These are phyloP conservation scores for Eurytoma californica DNA, from an alignment of 2,888 invertebrate species.

Conservation along the genomic window DNA sequence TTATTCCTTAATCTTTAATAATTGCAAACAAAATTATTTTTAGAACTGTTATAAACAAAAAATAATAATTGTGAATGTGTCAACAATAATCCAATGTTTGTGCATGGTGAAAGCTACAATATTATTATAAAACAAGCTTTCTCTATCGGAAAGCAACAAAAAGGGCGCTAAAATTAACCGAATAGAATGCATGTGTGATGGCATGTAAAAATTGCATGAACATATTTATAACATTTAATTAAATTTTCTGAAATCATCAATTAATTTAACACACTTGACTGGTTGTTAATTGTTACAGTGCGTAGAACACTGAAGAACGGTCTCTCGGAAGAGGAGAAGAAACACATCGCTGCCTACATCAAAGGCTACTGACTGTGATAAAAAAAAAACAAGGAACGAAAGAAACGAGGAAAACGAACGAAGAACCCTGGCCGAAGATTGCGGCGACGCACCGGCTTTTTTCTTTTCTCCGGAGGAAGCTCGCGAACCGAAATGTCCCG, in stretches of 20 bases:
- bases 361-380: slow-evolving; percentile 81
- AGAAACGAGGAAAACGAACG: slow-evolving; percentile 6
- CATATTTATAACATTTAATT: neutral
- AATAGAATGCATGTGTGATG: slow-evolving; percentile 11
- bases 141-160: too few species aligned
- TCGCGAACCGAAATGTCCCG: slow-evolving; percentile 11
- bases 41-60: too few species aligned
- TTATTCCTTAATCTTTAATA: too few species aligned
- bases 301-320: slow-evolving; percentile 89
- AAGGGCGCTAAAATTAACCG: too few species aligned
- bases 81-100: too few species aligned
- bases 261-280: neutral
- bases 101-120: too few species aligned
- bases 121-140: too few species aligned
- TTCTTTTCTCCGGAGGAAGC: slow-evolving; percentile 33
- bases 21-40: too few species aligned
- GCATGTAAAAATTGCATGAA: slow-evolving; percentile 18
- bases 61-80: too few species aligned
- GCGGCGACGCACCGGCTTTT: slow-evolving; percentile 20
- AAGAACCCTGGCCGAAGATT: slow-evolving; percentile 9
- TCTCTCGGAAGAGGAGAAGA: slow-evolving; percentile 87
- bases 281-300: slow-evolving; percentile 78
- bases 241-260: too few species aligned
- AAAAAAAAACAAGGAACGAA: slow-evolving; percentile 28
- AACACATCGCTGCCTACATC: slow-evolving; percentile 84